Evolutionary conservation across 2,888 invertebrate species (phyloP).

Genomic region (Adelognathus sp.): DNA sequence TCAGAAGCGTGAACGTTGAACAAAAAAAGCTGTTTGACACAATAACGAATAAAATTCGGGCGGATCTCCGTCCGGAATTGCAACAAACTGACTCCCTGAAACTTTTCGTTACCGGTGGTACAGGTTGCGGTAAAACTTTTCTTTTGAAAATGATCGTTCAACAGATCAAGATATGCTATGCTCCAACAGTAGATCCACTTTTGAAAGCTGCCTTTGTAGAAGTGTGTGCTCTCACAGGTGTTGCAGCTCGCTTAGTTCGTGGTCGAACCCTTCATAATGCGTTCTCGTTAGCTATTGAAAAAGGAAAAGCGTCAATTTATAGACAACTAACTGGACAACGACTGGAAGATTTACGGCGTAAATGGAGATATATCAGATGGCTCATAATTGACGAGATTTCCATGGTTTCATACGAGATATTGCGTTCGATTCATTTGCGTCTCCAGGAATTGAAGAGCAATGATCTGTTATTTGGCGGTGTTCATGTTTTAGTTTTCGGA

Average conservation of each 20-base stretch:
- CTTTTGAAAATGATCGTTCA: no score
- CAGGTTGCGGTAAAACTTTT: no score
- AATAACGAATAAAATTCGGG: constrained; percentile 31
- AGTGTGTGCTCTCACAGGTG: constrained; percentile 68
- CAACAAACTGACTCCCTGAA: constrained; percentile 48
- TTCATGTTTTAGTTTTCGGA: constrained; percentile 61
- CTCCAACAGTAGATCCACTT: constrained; percentile 1
- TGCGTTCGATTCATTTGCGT: constrained; percentile 49
- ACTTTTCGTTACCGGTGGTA: constrained; percentile 69
- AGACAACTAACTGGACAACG: constrained; percentile 45
- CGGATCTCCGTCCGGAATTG: constrained; percentile 37
- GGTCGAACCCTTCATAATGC: constrained; percentile 48
- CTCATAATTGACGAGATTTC: constrained; percentile 68
- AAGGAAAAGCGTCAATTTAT: constrained; percentile 45
- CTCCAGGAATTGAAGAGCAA: constrained; percentile 56
- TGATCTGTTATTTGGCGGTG: constrained; percentile 56
- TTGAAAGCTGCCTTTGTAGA: constrained; percentile 47
- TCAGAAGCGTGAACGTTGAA: constrained; percentile 49
- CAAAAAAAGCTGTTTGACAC: constrained; percentile 37
- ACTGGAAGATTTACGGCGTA: constrained; percentile 43
- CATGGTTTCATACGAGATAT: constrained; percentile 61
- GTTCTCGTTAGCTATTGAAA: constrained; percentile 50
- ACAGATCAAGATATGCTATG: no score
- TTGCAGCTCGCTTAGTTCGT: constrained; percentile 65
- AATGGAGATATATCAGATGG: constrained; percentile 60